Evolutionary conservation across 2,113 vertebrate genomes (phyloP).

Genomic region (Macquaria ambigua): DNA sequence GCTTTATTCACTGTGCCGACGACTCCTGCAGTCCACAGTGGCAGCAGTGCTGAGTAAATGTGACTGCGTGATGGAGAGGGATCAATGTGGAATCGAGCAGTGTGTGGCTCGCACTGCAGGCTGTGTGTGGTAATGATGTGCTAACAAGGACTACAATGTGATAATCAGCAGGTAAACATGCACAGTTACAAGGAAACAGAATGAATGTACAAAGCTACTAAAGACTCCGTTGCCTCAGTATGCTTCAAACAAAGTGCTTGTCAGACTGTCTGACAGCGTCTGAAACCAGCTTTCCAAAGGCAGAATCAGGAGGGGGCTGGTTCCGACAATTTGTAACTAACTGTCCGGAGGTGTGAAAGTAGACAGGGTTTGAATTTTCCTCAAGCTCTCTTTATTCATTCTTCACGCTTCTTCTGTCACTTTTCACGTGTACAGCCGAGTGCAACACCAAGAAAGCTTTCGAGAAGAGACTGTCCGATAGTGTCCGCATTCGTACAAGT

Average conservation of each 20-base stretch:
- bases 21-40: slow-evolving; percentile 31
- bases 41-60: slow-evolving; percentile 44
- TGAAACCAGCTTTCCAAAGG: slow-evolving; percentile 4
- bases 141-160: slow-evolving; percentile 53
- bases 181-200: slow-evolving; percentile 34
- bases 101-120: slow-evolving; percentile 29
- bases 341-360: not conserved
- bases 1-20: slow-evolving; percentile 25
- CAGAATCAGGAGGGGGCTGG: not conserved
- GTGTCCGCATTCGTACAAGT: not conserved
- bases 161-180: slow-evolving; percentile 59
- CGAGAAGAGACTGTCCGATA: not conserved
- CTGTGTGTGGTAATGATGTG: slow-evolving; percentile 44
- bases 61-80: slow-evolving; percentile 45
- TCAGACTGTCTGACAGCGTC: slow-evolving; percentile 1
- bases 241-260: not conserved
- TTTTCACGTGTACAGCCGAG: not conserved
- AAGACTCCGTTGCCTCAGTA: slow-evolving; percentile 30
- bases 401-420: not conserved
- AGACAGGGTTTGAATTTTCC: too few relatives aligned
- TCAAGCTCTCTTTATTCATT: not conserved
- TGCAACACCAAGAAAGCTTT: not conserved
- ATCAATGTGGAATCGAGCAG: slow-evolving; percentile 54
- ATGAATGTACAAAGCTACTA: slow-evolving; percentile 5
- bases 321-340: not conserved